These are phyloP conservation scores for Physella acuta DNA, from an alignment of 1,140 invertebrate genomes.

Conservation along the genomic window DNA sequence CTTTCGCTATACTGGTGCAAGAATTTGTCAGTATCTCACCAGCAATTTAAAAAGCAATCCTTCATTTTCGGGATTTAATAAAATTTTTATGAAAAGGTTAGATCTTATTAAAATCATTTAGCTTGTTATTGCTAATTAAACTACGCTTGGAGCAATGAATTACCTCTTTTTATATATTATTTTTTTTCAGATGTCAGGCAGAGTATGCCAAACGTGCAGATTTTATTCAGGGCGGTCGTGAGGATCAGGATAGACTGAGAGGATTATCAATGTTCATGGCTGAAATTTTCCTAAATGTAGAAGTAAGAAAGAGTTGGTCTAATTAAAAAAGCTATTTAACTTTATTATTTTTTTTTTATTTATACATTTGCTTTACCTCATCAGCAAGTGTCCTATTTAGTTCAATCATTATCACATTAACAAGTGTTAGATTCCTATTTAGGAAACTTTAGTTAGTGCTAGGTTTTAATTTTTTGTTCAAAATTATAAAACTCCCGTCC, in stretches of 20 bases:
- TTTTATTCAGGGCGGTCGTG: conserved; percentile 3
- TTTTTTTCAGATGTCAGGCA: conserved; percentile 5
- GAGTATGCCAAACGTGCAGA: conserved; percentile 12
- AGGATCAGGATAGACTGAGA: conserved; percentile 6
- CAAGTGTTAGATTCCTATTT: too few relatives aligned
- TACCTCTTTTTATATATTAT: not conserved
- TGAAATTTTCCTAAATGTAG: conserved; percentile 24
- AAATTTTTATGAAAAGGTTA: conserved; percentile 19
- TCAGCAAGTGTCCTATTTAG: too few relatives aligned
- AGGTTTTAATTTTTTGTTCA: not conserved
- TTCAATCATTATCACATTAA: too few relatives aligned
- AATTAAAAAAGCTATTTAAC: too few relatives aligned
- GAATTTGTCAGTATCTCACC: conserved; percentile 18
- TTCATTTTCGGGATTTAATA: conserved; percentile 1
- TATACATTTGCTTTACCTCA: too few relatives aligned
- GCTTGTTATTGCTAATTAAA: not conserved
- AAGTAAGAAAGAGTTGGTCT: too few relatives aligned
- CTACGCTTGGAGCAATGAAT: not conserved
- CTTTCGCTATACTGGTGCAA: conserved; percentile 20
- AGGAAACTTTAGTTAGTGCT: too few relatives aligned
- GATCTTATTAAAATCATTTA: too few relatives aligned
- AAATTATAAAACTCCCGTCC: not conserved
- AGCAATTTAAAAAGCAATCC: conserved; percentile 7
- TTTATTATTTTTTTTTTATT: too few relatives aligned
- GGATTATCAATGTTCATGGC: conserved; percentile 23